Conservation (phyloP, 2,113 vertebrate species). For the Phodopus roborovskii region DNA sequence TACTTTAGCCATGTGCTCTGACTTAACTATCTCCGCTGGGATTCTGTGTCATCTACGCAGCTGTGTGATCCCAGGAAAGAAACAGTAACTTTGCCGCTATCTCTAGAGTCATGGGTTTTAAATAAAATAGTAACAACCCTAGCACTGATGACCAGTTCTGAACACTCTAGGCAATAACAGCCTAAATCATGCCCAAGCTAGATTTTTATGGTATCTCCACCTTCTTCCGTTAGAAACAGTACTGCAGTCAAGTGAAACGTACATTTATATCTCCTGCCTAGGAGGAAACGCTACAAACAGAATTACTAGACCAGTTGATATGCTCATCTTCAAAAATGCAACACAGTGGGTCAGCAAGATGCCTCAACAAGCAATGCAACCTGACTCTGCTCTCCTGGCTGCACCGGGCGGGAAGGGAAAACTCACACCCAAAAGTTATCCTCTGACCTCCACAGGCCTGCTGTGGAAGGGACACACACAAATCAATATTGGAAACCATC, state of each 20-base stretch:
- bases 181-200: neutral
- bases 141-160: conserved; percentile 23
- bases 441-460: neutral
- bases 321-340: conserved; percentile 1
- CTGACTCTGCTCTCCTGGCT: neutral
- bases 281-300: conserved; percentile 40
- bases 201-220: conserved; percentile 7
- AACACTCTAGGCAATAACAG: conserved; percentile 41
- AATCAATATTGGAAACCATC: neutral
- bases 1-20: neutral
- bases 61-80: neutral
- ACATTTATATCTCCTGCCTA: neutral
- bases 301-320: neutral
- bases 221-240: conserved; percentile 32
- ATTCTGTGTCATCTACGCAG: neutral
- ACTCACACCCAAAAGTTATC: neutral
- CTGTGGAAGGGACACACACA: neutral
- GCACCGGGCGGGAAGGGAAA: too few relatives aligned
- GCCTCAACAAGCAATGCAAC: neutral
- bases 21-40: neutral
- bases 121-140: conserved; percentile 14
- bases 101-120: neutral
- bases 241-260: neutral
- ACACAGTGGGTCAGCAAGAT: neutral
- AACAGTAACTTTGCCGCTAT: neutral